A percentile compares a stretch with the other conserved stretches of the same genome.
phyloP scores from a whole-genome alignment of 2,888 invertebrate species.

The Watsonalla cultraria region DNA sequence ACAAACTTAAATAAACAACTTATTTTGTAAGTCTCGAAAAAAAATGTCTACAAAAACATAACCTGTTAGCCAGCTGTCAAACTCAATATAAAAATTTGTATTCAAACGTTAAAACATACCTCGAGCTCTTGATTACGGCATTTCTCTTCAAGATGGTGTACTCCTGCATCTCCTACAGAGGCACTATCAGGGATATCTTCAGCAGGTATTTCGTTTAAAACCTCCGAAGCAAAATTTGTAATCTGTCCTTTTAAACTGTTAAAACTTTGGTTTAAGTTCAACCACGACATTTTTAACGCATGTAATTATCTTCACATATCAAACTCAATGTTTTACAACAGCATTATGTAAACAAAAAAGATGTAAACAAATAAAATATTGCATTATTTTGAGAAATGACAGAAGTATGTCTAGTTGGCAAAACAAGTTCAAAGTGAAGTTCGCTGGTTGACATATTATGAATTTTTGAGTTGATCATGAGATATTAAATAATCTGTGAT shows the following conservation, averaged over 20 bases:
- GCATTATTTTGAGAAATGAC: slow-evolving; percentile 70
- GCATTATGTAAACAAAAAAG: slow-evolving; percentile 33
- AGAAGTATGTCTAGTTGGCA: slow-evolving; percentile 75
- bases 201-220: slow-evolving; percentile 85
- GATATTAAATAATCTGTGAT: background rate
- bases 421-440: slow-evolving; percentile 57
- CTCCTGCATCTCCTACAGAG: slow-evolving; percentile 34
- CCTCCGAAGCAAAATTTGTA: slow-evolving; percentile 92
- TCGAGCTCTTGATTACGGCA: slow-evolving; percentile 80
- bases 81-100: slow-evolving; percentile 12
- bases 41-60: slow-evolving; percentile 60
- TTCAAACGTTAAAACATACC: slow-evolving; percentile 59
- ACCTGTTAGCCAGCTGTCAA: slow-evolving; percentile 61
- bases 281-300: slow-evolving; percentile 80
- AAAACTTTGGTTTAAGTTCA: slow-evolving; percentile 82
- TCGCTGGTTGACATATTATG: slow-evolving; percentile 3
- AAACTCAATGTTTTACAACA: slow-evolving; percentile 33
- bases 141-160: slow-evolving; percentile 75
- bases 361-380: slow-evolving; percentile 67
- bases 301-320: slow-evolving; percentile 46
- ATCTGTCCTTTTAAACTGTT: slow-evolving; percentile 91
- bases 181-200: slow-evolving; percentile 55
- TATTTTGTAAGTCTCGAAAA: background rate
- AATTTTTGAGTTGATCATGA: background rate
- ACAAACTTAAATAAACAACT: too few relatives aligned